Base-by-base conservation (phyloP, 2,797 vertebrate species). In the Anguilla obscura region DNA sequence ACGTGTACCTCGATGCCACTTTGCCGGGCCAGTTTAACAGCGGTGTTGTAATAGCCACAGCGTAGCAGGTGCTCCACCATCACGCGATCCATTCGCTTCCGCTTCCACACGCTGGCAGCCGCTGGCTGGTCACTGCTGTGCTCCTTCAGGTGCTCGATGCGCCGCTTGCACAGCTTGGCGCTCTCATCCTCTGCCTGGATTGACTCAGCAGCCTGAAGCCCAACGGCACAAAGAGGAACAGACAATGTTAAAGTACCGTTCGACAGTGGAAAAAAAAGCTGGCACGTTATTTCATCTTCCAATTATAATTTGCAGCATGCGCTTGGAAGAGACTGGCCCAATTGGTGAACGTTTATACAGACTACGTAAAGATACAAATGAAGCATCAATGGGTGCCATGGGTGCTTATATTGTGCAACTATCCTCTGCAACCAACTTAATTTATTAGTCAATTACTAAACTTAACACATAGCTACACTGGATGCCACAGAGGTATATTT, bases 151-250 rank as follows among this genome's bases (percentile, higher is more conserved):
- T 99, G 99, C 33, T 99, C 99, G 5, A 99, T 99, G 91, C 99
- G 96, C 24, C 99, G 97, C 90, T 99, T 99, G 88, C 99, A 99
- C 74, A 99, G 95, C 90, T 99, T 99, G 7, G 99, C 99, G 0
- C 99, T 99, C 94, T 99, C 99, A 3, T 99, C 99, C 92, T 99
- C 99, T 0, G 99, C 99, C 92, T 99, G 98, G 94, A 99, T 99
- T 6, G 99, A 99, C 92, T 99, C 99, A 0, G 98, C 99, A 0
- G 98, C 99, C 99, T 99, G 86, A 0, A 36, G 5, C 14, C n/a
- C 48, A 30, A 85, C 18, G 27, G n/a, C 6, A n/a, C 45, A 50
- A 12, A 21, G 80, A 83, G 21, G 52, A n/a, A 18, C 10, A 14
- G 8, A 50, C 10, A 54, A 12, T 54, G 52, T 54, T 54, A 54